A percentile compares a stretch with the other conserved stretches of the same genome.
These are phyloP conservation scores for Craniophora ligustri DNA, from an alignment of 2,888 invertebrate genomes.

Conservation along the genomic window DNA sequence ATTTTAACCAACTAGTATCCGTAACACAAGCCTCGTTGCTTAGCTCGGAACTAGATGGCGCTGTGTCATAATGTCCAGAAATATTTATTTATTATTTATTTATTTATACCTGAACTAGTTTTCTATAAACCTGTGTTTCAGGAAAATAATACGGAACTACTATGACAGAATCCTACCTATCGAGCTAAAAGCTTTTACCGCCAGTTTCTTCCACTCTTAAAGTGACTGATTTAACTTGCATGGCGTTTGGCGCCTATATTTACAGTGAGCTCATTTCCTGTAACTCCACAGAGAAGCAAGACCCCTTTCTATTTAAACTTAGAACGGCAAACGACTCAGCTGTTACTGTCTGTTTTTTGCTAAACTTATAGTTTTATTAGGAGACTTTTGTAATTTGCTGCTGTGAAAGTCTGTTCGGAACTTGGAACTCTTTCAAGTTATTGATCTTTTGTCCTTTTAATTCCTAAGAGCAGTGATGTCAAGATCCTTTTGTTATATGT, in stretches of 20 bases:
- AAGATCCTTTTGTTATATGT: too few relatives aligned
- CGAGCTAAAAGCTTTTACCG: not conserved
- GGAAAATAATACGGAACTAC: too few relatives aligned
- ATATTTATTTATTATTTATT: too few relatives aligned
- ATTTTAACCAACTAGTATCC: too few relatives aligned
- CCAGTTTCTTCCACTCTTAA: not conserved
- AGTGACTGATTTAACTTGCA: slow-evolving; percentile 6
- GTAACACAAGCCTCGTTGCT: too few relatives aligned
- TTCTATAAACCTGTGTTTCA: too few relatives aligned
- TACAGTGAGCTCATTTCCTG: slow-evolving; percentile 6
- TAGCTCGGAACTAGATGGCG: too few relatives aligned
- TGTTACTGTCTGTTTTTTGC: not conserved
- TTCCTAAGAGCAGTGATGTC: too few relatives aligned
- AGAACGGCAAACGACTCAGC: not conserved
- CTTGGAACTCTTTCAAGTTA: not conserved
- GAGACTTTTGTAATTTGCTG: not conserved
- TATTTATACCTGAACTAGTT: too few relatives aligned
- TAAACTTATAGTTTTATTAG: not conserved
- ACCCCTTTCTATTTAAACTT: not conserved
- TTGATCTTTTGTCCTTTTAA: too few relatives aligned
- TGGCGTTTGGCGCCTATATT: slow-evolving; percentile 2
- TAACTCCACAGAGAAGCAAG: not conserved
- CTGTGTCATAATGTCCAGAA: too few relatives aligned
- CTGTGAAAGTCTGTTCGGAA: not conserved
- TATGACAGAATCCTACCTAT: not conserved